phyloP scores from a whole-genome alignment of 1,140 invertebrate genomes.

The Coenobita brevimanus region DNA sequence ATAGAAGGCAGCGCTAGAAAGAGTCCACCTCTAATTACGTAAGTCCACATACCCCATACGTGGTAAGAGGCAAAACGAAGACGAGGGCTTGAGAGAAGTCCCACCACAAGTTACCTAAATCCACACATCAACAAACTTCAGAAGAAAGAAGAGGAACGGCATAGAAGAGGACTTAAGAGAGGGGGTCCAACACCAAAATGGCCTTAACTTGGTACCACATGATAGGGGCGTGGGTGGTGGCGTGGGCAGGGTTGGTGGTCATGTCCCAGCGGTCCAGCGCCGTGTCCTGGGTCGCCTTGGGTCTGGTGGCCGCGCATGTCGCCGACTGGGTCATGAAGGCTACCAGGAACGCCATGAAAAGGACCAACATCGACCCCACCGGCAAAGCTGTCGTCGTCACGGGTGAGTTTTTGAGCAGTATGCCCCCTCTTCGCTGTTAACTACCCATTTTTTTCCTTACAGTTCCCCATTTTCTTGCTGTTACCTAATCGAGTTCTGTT shows the following conservation, averaged over 20 bases:
- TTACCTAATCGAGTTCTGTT: too few relatives aligned
- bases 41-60: too few relatives aligned
- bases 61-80: too few relatives aligned
- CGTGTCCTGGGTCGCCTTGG: slow-evolving; percentile 42
- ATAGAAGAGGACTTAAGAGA: too few relatives aligned
- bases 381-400: slow-evolving; percentile 48
- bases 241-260: slow-evolving; percentile 39
- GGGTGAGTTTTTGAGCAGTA: slow-evolving; percentile 30
- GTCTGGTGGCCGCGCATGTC: slow-evolving; percentile 46
- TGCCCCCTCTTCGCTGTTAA: neutral
- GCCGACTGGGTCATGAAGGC: slow-evolving; percentile 52
- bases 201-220: slow-evolving; percentile 37
- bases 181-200: slow-evolving; percentile 17
- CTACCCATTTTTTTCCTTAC: neutral
- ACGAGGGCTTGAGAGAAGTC: too few relatives aligned
- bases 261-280: slow-evolving; percentile 47
- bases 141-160: too few relatives aligned
- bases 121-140: too few relatives aligned
- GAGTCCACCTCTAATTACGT: too few relatives aligned
- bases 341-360: slow-evolving; percentile 45
- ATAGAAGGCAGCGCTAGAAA: too few relatives aligned
- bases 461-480: too few relatives aligned
- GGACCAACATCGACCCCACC: slow-evolving; percentile 15
- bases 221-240: slow-evolving; percentile 34
- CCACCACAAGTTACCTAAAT: too few relatives aligned